A percentile compares a stretch with the other conserved stretches of the same genome.
Conservation (phyloP, 2,113 vertebrate genomes). For the Podarcis raffonei region DNA sequence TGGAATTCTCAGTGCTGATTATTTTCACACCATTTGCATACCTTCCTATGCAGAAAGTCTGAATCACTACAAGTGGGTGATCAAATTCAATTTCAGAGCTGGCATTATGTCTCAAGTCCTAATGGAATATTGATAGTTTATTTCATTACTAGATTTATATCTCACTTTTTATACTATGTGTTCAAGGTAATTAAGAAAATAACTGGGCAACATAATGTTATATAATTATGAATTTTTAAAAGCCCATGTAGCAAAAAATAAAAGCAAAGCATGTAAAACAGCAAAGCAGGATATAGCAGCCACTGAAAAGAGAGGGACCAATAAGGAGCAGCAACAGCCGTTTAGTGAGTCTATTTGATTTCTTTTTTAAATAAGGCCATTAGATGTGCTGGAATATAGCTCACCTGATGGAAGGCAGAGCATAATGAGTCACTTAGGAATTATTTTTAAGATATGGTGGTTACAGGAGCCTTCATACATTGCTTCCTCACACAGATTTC, state of each 20-base stretch:
- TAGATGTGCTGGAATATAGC: not conserved
- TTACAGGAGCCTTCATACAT: not conserved
- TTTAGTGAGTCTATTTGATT: not conserved
- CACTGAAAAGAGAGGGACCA: not conserved
- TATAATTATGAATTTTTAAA: not conserved
- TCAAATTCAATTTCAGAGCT: not conserved
- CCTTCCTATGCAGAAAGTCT: constrained; percentile 42
- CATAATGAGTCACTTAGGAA: not conserved
- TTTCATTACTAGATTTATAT: not conserved
- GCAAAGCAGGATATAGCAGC: not conserved
- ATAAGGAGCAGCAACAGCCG: not conserved
- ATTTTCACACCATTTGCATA: constrained; percentile 39
- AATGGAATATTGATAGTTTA: constrained; percentile 16
- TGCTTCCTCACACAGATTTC: no score
- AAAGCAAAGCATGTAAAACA: not conserved
- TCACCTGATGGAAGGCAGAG: not conserved
- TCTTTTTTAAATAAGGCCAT: not conserved
- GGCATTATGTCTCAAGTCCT: not conserved
- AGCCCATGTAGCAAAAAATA: not conserved
- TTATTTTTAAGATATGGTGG: not conserved
- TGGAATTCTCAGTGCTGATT: not conserved
- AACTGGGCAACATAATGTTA: not conserved
- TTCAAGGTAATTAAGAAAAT: not conserved
- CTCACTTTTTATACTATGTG: not conserved
- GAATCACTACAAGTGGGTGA: constrained; percentile 32